Evolutionary conservation across 2,797 vertebrate species (phyloP).

Genomic region (Acanthis flammea): DNA sequence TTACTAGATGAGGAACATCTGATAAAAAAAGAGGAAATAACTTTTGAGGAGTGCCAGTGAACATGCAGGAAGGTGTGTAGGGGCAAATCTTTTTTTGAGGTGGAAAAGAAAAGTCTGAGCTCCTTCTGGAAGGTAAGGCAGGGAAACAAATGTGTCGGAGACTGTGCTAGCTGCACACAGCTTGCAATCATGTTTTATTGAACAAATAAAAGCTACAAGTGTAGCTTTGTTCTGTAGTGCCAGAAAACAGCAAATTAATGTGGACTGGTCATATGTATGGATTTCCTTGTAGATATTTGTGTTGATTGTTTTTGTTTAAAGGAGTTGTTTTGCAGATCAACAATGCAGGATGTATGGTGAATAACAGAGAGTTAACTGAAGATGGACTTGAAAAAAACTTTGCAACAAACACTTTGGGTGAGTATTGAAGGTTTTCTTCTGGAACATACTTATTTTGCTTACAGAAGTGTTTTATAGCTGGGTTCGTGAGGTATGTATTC

Average conservation of each 20-base stretch:
- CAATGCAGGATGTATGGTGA: constrained; percentile 88
- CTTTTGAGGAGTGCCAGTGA: neutral
- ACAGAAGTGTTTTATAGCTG: neutral
- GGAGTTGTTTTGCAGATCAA: constrained; percentile 77
- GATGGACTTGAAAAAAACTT: constrained; percentile 88
- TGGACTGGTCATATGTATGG: neutral
- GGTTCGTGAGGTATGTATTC: neutral
- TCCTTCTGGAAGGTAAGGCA: neutral
- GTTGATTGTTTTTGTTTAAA: neutral
- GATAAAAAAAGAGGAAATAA: neutral
- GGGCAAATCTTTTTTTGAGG: neutral
- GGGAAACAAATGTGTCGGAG: neutral
- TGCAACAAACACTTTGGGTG: constrained; percentile 86
- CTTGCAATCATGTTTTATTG: neutral
- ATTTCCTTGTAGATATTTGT: neutral
- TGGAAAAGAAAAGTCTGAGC: neutral
- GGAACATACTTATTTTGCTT: neutral
- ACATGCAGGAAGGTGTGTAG: neutral
- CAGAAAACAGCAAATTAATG: neutral
- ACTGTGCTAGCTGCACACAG: neutral
- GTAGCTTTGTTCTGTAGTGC: neutral
- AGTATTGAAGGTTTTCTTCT: neutral
- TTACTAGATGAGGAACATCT: neutral
- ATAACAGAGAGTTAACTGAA: constrained; percentile 83
- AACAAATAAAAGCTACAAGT: neutral